phyloP scores from a whole-genome alignment of 2,888 invertebrate species.

The Phortica magna region DNA sequence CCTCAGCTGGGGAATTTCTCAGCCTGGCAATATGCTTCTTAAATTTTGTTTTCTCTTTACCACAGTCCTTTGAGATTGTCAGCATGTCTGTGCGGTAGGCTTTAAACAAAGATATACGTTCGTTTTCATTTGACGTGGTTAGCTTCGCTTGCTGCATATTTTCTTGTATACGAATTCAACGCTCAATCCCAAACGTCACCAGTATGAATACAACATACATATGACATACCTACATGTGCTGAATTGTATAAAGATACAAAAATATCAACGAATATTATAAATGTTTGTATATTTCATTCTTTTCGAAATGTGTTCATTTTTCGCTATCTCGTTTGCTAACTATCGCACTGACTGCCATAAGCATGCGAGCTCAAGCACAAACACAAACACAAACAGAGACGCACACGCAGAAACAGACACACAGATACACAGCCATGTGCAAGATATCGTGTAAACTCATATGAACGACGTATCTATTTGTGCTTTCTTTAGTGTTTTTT shows the following conservation, averaged over 20 bases:
- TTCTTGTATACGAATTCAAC: constrained; percentile 3
- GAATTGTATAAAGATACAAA: no score
- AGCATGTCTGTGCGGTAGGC: neutral
- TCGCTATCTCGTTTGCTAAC: neutral
- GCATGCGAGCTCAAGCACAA: neutral
- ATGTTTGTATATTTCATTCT: neutral
- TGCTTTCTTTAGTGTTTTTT: neutral
- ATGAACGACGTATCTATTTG: constrained; percentile 2
- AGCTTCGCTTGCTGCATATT: constrained; percentile 7
- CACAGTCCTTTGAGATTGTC: constrained; percentile 1
- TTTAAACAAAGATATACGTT: neutral
- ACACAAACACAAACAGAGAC: neutral
- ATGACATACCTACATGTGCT: neutral
- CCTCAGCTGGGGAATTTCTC: neutral
- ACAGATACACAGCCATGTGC: neutral
- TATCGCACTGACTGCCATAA: neutral
- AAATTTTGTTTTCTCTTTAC: neutral
- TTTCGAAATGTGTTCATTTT: constrained; percentile 12
- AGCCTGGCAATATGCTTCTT: neutral
- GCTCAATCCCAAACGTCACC: constrained; percentile 18
- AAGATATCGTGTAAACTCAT: neutral
- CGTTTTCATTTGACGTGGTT: constrained; percentile 9
- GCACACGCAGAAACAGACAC: neutral
- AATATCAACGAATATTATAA: neutral
- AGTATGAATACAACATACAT: neutral